These are phyloP conservation scores for Pantherophis vulpinus DNA, from an alignment of 2,797 vertebrate genomes.

Conservation along the genomic window DNA sequence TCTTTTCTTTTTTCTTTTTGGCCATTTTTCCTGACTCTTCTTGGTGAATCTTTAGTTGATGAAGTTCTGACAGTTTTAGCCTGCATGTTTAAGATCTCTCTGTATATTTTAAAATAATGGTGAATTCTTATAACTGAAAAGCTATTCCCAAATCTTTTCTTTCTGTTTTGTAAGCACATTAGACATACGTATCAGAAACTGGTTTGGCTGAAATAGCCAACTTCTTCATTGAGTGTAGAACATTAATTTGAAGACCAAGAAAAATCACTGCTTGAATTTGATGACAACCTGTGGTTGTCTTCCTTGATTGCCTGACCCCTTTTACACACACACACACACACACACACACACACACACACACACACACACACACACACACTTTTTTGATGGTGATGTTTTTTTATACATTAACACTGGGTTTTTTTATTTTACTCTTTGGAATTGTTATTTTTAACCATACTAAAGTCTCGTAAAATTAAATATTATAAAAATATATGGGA, in stretches of 20 bases:
- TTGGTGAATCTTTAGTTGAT: background rate
- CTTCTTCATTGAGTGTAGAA: background rate
- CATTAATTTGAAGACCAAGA: background rate
- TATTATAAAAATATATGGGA: slow-evolving; percentile 32
- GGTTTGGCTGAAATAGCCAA: background rate
- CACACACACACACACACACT: no score
- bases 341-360: background rate
- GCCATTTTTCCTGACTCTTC: background rate
- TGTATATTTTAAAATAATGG: background rate
- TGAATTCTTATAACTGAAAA: background rate
- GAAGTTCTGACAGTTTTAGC: background rate
- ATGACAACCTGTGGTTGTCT: no score
- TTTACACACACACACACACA: background rate
- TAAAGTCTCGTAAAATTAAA: slow-evolving; percentile 43
- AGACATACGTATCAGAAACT: no score
- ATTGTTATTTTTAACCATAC: background rate
- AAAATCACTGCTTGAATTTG: background rate
- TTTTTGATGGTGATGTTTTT: background rate
- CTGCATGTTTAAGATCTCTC: background rate
- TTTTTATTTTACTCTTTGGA: background rate
- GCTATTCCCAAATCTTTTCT: background rate
- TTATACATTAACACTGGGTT: background rate
- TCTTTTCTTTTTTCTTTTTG: background rate
- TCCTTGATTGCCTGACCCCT: background rate
- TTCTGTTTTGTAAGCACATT: background rate